Evolutionary conservation across 2,113 vertebrate genomes (phyloP).

Genomic region (Grammomys dolichurus): DNA sequence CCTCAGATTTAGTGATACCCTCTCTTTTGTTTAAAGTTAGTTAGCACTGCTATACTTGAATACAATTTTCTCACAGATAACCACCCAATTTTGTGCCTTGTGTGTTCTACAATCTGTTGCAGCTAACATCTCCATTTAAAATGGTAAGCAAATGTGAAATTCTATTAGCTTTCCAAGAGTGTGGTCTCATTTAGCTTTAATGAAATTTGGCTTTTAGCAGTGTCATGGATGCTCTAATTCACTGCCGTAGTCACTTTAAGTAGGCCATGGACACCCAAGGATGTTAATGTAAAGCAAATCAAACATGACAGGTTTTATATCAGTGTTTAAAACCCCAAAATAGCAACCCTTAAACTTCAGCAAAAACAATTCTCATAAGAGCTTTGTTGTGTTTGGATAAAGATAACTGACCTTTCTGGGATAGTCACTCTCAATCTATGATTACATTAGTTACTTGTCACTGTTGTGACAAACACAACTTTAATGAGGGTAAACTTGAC

Average conservation of each 20-base stretch:
- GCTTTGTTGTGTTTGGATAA: neutral
- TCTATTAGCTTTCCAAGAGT: constrained; percentile 75
- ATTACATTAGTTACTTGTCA: neutral
- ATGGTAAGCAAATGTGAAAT: constrained; percentile 84
- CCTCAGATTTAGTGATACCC: constrained; percentile 70
- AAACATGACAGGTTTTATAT: constrained; percentile 40
- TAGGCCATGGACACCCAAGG: constrained; percentile 22
- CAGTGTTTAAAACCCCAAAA: constrained; percentile 52
- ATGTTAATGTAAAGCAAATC: constrained; percentile 37
- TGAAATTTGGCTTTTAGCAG: constrained; percentile 74
- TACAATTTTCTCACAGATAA: constrained; percentile 79
- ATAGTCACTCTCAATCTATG: constrained; percentile 43
- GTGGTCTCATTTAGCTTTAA: constrained; percentile 79
- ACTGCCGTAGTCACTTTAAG: constrained; percentile 50
- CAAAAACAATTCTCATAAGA: constrained; percentile 61
- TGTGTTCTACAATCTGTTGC: constrained; percentile 79
- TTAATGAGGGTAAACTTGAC: neutral
- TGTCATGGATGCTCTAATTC: constrained; percentile 51
- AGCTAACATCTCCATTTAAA: constrained; percentile 82
- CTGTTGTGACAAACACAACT: neutral
- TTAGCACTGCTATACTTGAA: constrained; percentile 80
- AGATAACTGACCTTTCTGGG: constrained; percentile 59
- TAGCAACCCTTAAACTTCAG: constrained; percentile 62
- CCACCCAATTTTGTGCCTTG: constrained; percentile 78
- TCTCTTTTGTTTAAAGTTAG: constrained; percentile 76